Conservation (phyloP, 2,113 vertebrate genomes). For the Oriolus oriolus region DNA sequence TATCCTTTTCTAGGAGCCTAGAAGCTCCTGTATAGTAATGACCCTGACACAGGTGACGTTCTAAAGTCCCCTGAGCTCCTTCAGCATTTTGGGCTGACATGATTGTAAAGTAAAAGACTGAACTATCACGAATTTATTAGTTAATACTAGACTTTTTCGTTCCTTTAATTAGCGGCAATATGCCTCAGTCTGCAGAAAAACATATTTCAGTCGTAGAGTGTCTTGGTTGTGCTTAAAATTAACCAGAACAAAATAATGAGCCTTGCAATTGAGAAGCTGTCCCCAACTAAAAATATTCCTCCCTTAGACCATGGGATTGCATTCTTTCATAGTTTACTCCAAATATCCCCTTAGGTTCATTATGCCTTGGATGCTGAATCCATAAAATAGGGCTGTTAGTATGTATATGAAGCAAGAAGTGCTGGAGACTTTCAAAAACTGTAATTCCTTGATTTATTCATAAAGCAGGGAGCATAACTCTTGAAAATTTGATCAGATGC, state of each 20-base stretch:
- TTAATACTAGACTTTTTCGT: background rate
- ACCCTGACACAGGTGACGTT: background rate
- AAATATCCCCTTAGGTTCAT: background rate
- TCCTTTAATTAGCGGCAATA: background rate
- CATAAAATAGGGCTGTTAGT: background rate
- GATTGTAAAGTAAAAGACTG: background rate
- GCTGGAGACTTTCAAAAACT: background rate
- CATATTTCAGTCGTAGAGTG: background rate
- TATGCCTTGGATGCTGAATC: background rate
- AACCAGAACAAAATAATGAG: background rate
- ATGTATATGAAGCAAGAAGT: background rate
- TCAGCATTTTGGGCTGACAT: background rate
- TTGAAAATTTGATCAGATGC: slow-evolving; percentile 60
- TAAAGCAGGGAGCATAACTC: slow-evolving; percentile 24
- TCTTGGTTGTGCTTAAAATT: background rate
- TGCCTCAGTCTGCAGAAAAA: background rate
- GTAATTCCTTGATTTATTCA: slow-evolving; percentile 46
- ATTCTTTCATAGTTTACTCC: background rate
- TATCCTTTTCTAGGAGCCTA: background rate
- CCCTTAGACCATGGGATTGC: background rate
- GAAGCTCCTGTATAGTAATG: background rate
- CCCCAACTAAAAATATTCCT: background rate
- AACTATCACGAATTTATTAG: background rate
- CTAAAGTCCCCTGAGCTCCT: background rate
- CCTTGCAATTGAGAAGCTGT: background rate